Evolutionary conservation across 2,797 vertebrate genomes (phyloP), one percentile per base, ranked within the genome.

Genomic region (Sitta carolinensis): DNA sequence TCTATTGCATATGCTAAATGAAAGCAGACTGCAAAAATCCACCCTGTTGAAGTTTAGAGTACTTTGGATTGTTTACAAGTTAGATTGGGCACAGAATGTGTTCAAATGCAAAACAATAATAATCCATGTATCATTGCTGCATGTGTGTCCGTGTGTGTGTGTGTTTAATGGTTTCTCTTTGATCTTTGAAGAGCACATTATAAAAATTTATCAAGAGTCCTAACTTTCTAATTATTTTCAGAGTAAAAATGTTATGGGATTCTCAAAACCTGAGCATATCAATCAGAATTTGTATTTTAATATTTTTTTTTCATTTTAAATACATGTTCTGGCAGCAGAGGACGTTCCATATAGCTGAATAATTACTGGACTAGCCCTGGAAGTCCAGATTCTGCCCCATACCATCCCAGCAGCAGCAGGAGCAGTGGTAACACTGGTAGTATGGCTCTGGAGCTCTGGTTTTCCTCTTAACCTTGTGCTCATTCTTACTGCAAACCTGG

Each of bases 391-490:
- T 4, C 6, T 80, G n/a, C 34, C 23, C 38, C 25, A 8, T 13
- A 9, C 30, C 57, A 62, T 26, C 50, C 10, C 13, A 75, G 55
- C 27, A 72, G 76, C n/a, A 83, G 54, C 19, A 63, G 23, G 8
- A 42, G n/a, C 1, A 48, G 29, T 4, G 50, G 6, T 3, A 19
- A 19, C 1, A 26, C 20, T 32, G 26, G 11, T 7, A 11, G 4
- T 8, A 13, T 12, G 30, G 29, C 16, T 29, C 64, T 16, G 7
- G 18, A 29, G 4, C 7, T 62, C 51, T 85, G 38, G 7, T 51
- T 84, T 74, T 59, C 15, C 26, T 43, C 73, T 74, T 45, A 38
- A 47, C 38, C 32, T 76, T 5, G 0, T 57, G 30, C 43, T 87
- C 20, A 51, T 51, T 72, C 32, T 64, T 63, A 55, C 13, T 69